A percentile compares a stretch with the other conserved stretches of the same genome.
phyloP scores from a whole-genome alignment of 2,797 vertebrate genomes.

The Sebastes reedi region DNA sequence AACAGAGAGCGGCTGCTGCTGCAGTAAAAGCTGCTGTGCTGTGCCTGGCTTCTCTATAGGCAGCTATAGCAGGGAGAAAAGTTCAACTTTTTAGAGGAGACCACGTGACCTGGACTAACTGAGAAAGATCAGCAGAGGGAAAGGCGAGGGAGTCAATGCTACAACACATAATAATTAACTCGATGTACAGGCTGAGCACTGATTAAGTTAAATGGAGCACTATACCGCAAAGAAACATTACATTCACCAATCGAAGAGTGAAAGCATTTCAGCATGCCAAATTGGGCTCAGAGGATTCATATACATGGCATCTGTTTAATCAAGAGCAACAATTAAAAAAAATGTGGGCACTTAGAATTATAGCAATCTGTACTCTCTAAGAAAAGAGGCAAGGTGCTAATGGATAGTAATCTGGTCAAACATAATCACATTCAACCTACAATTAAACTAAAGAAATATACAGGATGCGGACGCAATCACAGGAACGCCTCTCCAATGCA shows the following conservation, averaged over 20 bases:
- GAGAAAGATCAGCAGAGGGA: not conserved
- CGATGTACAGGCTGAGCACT: not conserved
- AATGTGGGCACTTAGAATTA: not conserved
- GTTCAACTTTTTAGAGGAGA: constrained; percentile 2
- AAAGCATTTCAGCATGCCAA: constrained; percentile 20
- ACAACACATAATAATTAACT: constrained; percentile 20
- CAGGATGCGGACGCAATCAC: not conserved
- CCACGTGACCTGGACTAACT: not conserved
- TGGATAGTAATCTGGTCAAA: not conserved
- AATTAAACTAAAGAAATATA: not conserved
- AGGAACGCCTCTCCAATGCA: not conserved
- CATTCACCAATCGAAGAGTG: constrained; percentile 14
- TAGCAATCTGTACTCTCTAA: not conserved
- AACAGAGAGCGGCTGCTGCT: constrained; percentile 26
- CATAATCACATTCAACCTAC: not conserved
- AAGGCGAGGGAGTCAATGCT: not conserved
- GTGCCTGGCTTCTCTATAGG: constrained; percentile 3
- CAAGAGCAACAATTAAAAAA: constrained; percentile 6
- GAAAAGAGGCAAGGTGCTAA: not conserved
- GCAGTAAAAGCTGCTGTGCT: constrained; percentile 16
- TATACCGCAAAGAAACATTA: constrained; percentile 22
- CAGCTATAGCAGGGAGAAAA: not conserved
- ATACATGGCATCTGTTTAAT: constrained; percentile 25
- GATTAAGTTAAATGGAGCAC: constrained; percentile 28
- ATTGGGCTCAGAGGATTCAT: constrained; percentile 24